Percentiles rank a stretch among this genome's conserved stretches.
phyloP scores from a whole-genome alignment of 2,113 vertebrate species.

The Ceyx margarethae region DNA sequence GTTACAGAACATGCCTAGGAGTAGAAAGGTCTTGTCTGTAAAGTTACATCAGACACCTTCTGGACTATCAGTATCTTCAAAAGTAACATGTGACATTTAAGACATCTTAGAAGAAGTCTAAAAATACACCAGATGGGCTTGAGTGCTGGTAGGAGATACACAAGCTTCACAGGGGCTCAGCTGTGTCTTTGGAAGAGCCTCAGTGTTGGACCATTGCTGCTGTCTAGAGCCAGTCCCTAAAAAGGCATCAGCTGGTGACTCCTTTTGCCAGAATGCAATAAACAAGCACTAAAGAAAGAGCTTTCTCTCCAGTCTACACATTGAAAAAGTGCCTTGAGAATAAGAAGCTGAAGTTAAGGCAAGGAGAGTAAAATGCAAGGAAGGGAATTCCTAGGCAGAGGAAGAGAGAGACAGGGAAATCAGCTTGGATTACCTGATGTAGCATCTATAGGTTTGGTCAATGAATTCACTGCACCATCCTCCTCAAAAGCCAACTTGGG shows the following conservation, averaged over 20 bases:
- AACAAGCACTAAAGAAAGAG: background rate
- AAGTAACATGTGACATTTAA: conserved; percentile 11
- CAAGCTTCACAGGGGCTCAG: background rate
- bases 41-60: conserved; percentile 35
- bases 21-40: background rate
- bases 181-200: conserved; percentile 41
- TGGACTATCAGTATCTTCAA: conserved; percentile 24
- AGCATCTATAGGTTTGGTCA: conserved; percentile 81
- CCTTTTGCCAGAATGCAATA: background rate
- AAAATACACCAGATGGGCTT: background rate
- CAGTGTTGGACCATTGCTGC: background rate
- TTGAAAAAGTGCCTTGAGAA: conserved; percentile 23
- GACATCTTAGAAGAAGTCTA: background rate
- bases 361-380: background rate
- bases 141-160: background rate
- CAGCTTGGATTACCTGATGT: conserved; percentile 78
- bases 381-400: conserved; percentile 11
- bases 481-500: conserved; percentile 78
- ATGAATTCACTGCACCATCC: conserved; percentile 75
- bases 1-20: background rate
- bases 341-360: conserved; percentile 53
- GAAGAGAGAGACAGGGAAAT: background rate
- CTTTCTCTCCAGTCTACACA: background rate
- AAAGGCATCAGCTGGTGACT: conserved; percentile 10
- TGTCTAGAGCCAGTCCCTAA: background rate